These are phyloP conservation scores for Drosophila arizonae DNA, from an alignment of 1,140 invertebrate genomes.

Conservation along the genomic window DNA sequence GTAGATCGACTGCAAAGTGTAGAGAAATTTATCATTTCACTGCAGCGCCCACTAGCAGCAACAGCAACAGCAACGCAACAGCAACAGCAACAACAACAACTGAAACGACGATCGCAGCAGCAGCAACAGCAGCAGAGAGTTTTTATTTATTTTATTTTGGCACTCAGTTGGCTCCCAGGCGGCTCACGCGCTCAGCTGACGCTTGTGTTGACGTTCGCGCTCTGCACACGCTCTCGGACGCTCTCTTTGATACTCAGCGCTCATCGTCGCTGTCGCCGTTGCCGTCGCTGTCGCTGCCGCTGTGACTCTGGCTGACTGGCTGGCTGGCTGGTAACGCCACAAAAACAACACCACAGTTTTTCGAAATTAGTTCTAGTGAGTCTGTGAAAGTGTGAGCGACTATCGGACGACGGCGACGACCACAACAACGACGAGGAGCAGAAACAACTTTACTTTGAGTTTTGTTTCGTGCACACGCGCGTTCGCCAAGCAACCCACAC, in stretches of 20 bases:
- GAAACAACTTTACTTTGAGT: conserved; percentile 41
- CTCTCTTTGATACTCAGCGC: conserved; percentile 50
- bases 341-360: conserved; percentile 80
- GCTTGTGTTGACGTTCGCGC: conserved; percentile 25
- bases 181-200: conserved; percentile 45
- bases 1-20: conserved; percentile 68
- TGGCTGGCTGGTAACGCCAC: conserved; percentile 58
- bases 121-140: conserved; percentile 34
- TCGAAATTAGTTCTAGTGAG: conserved; percentile 82
- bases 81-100: conserved; percentile 34
- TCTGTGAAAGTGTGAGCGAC: conserved; percentile 82
- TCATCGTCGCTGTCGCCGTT: conserved; percentile 32
- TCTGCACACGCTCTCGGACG: conserved; percentile 27
- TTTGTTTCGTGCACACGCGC: conserved; percentile 39
- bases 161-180: conserved; percentile 40
- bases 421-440: conserved; percentile 35
- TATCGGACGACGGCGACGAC: conserved; percentile 58
- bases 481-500: conserved; percentile 27
- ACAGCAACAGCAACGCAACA: conserved; percentile 22
- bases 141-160: conserved; percentile 36
- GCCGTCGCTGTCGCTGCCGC: conserved; percentile 15
- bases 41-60: conserved; percentile 45
- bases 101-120: conserved; percentile 39
- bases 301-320: conserved; percentile 36
- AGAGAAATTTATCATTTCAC: conserved; percentile 80